phyloP scores from a whole-genome alignment of 2,797 vertebrate genomes.

The Myotis myotis region DNA sequence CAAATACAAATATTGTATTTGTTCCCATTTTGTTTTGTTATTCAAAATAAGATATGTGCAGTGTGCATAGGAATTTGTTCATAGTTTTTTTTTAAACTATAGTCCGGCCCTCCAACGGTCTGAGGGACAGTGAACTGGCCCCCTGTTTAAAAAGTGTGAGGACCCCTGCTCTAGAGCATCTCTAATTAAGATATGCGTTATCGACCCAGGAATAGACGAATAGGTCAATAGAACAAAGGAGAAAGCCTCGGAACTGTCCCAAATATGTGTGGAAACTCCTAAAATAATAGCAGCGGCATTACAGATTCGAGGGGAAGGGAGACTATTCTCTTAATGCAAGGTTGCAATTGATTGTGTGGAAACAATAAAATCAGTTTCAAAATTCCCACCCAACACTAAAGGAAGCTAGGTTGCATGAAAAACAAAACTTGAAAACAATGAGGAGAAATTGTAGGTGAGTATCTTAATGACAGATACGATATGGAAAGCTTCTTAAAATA shows the following conservation, averaged over 20 bases:
- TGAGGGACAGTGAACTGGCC: no score
- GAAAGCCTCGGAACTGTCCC: neutral
- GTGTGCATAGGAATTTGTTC: no score
- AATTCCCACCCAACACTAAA: neutral
- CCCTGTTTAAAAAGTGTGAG: no score
- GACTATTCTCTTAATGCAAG: neutral
- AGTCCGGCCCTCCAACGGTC: no score
- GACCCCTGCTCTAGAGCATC: neutral
- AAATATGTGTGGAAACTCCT: neutral
- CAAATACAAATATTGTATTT: no score
- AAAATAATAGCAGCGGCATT: neutral
- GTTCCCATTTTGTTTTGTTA: no score
- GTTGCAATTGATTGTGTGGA: neutral
- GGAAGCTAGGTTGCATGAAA: neutral
- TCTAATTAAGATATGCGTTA: neutral
- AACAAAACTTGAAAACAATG: neutral
- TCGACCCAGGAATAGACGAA: neutral
- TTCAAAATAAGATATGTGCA: no score
- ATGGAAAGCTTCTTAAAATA: neutral
- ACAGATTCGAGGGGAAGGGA: neutral
- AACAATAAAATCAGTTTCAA: slow-evolving; percentile 17
- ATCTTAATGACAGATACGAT: neutral
- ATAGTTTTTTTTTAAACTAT: no score
- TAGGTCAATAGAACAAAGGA: neutral
- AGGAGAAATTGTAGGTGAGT: neutral